These are phyloP conservation scores for Myanophis thanlyinensis DNA, from an alignment of 2,113 vertebrate genomes.

Conservation along the genomic window DNA sequence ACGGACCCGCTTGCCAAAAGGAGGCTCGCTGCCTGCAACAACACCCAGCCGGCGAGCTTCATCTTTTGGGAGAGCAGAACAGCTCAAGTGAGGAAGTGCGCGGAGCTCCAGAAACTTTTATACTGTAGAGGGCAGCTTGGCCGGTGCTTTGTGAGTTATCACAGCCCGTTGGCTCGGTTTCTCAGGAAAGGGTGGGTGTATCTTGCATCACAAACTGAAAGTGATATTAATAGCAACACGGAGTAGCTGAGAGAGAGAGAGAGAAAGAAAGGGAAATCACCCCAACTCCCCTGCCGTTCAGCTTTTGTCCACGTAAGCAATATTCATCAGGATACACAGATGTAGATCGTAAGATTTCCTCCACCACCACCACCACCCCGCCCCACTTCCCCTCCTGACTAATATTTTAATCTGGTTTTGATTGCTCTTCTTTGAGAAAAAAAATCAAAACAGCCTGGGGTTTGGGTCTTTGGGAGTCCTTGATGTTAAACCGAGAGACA, in stretches of 20 bases:
- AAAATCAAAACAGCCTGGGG: not conserved
- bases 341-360: no score
- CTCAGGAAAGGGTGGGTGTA: slow-evolving; percentile 81
- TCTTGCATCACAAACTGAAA: slow-evolving; percentile 79
- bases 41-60: slow-evolving; percentile 65
- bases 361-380: no score
- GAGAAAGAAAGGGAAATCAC: slow-evolving; percentile 36
- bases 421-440: not conserved
- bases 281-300: not conserved
- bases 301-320: not conserved
- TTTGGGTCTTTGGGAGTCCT: not conserved
- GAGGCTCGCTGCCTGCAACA: slow-evolving; percentile 71
- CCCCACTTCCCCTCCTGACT: not conserved
- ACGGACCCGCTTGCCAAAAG: slow-evolving; percentile 51
- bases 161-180: slow-evolving; percentile 66
- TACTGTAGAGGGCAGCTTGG: slow-evolving; percentile 67
- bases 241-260: slow-evolving; percentile 46
- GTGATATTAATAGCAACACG: slow-evolving; percentile 59
- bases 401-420: not conserved
- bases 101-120: slow-evolving; percentile 59
- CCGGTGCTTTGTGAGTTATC: slow-evolving; percentile 79
- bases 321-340: not conserved
- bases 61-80: slow-evolving; percentile 67
- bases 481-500: not conserved
- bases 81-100: slow-evolving; percentile 61